Evolutionary conservation across 2,113 vertebrate species (phyloP).

Genomic region (Protobothrops flavoviridis): DNA sequence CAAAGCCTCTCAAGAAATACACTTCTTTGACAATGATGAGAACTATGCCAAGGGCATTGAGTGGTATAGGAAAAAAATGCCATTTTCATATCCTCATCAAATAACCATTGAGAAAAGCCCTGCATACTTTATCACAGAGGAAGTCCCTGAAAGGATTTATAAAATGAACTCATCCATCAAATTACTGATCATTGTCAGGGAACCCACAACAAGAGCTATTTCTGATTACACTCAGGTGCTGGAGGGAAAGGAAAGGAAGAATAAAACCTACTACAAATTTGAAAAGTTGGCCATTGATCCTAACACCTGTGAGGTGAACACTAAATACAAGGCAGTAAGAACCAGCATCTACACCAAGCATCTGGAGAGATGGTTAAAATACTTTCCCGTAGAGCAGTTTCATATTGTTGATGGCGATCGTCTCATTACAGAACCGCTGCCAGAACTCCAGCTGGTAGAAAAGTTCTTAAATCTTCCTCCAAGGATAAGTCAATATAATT

Average conservation of each 20-base stretch:
- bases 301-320: conserved; percentile 92
- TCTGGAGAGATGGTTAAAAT: conserved; percentile 93
- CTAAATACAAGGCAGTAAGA: conserved; percentile 93
- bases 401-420: conserved; percentile 94
- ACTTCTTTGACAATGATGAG: conserved; percentile 95
- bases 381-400: conserved; percentile 92
- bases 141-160: conserved; percentile 96
- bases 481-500: conserved; percentile 90
- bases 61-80: conserved; percentile 97
- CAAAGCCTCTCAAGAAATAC: conserved; percentile 96
- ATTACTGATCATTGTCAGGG: conserved; percentile 91
- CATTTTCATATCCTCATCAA: conserved; percentile 92
- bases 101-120: conserved; percentile 98
- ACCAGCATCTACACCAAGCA: conserved; percentile 98
- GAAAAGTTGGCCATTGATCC: conserved; percentile 90
- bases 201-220: conserved; percentile 92
- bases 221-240: conserved; percentile 97
- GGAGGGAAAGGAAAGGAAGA: conserved; percentile 94
- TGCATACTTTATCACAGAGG: conserved; percentile 93
- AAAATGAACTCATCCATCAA: conserved; percentile 98
- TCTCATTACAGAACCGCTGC: conserved; percentile 90
- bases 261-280: conserved; percentile 95
- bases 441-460: conserved; percentile 92
- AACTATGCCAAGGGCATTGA: conserved; percentile 92
- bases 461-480: conserved; percentile 92